These are phyloP conservation scores for Sarcophaga bullata DNA, from an alignment of 1,140 invertebrate species.

Conservation along the genomic window DNA sequence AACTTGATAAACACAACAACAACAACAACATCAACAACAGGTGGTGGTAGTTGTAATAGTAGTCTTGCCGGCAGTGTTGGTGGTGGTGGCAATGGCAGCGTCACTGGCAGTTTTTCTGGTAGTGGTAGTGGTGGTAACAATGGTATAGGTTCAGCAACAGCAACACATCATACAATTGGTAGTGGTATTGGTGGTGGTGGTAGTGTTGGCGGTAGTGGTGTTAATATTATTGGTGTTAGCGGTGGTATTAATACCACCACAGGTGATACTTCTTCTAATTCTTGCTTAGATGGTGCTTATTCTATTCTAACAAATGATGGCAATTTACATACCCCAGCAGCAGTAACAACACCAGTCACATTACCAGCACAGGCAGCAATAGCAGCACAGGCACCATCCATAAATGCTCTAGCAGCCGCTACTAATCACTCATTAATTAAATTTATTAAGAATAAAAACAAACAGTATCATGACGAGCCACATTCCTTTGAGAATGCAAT, in stretches of 20 bases:
- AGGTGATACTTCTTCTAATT: conserved; percentile 1
- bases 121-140: conserved; percentile 32
- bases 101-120: background rate
- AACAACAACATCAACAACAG: background rate
- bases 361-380: background rate
- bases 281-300: conserved; percentile 4
- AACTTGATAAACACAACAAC: background rate
- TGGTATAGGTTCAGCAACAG: conserved; percentile 31
- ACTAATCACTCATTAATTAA: conserved; percentile 37
- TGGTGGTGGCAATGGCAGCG: conserved; percentile 1
- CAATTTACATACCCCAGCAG: background rate
- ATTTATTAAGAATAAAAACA: conserved; percentile 39
- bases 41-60: conserved; percentile 8
- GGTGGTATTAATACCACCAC: conserved; percentile 6
- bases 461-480: conserved; percentile 47
- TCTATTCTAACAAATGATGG: conserved; percentile 11
- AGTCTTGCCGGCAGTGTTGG: background rate
- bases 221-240: conserved; percentile 10
- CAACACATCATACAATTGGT: conserved; percentile 23
- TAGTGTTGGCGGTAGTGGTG: background rate
- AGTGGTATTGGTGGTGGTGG: conserved; percentile 19
- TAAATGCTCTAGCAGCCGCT: conserved; percentile 43
- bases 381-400: conserved; percentile 44
- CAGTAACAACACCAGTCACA: background rate
- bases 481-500: conserved; percentile 50